Conservation (phyloP, 2,113 vertebrate species). For the Myrmophylax atrothorax region DNA sequence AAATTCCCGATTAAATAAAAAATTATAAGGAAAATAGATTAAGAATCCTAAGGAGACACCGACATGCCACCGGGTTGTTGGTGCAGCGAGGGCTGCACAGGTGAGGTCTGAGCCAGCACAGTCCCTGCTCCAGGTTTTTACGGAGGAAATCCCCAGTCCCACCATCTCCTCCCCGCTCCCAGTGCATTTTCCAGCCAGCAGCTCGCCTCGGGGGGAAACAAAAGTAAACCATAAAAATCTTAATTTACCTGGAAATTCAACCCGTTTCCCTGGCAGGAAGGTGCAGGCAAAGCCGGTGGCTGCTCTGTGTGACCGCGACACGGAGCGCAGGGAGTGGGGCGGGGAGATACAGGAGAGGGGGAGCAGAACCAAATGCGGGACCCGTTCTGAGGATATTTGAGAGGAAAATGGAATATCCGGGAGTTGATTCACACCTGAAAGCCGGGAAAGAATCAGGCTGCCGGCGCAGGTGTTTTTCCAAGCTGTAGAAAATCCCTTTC, state of each 20-base stretch:
- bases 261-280: neutral
- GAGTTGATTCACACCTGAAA: neutral
- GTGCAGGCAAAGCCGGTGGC: neutral
- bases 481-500: neutral
- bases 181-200: neutral
- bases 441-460: neutral
- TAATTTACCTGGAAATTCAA: neutral
- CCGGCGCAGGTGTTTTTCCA: neutral
- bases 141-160: neutral
- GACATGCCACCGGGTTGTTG: neutral
- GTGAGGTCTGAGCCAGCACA: neutral
- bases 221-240: rapidly evolving
- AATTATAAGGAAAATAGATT: neutral
- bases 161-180: neutral
- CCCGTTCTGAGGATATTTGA: neutral
- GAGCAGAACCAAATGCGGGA: neutral
- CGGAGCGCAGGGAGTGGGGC: neutral
- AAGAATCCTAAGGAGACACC: neutral
- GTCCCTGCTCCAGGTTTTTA: neutral
- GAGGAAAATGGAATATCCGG: neutral
- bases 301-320: neutral
- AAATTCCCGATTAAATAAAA: neutral
- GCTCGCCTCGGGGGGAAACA: neutral
- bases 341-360: neutral
- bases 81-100: neutral